Percentiles rank a stretch among this genome's conserved stretches.
Evolutionary conservation across 2,888 invertebrate genomes (phyloP).

Genomic region (Stictocephala bisonia): DNA sequence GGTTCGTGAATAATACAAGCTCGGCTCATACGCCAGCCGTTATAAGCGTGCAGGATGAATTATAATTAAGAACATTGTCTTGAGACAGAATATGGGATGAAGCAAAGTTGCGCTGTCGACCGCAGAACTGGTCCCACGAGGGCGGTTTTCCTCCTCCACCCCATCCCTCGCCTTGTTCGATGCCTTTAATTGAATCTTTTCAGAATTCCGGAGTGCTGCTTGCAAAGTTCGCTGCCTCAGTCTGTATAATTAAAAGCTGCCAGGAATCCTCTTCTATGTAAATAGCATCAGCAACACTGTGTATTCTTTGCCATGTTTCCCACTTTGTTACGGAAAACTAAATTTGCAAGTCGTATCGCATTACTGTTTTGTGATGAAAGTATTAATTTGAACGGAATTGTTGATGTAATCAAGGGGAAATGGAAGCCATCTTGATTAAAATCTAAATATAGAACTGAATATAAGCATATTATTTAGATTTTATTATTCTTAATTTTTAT

Average conservation of each 20-base stretch:
- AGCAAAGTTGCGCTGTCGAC: constrained; percentile 47
- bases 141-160: constrained; percentile 44
- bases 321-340: background rate
- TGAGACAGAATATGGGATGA: constrained; percentile 48
- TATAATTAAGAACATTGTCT: constrained; percentile 52
- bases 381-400: no score
- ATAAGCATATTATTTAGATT: no score
- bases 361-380: background rate
- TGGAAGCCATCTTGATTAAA: no score
- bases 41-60: constrained; percentile 44
- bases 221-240: constrained; percentile 38
- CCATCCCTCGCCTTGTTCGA: constrained; percentile 43
- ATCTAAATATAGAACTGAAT: no score
- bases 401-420: no score
- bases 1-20: constrained; percentile 16
- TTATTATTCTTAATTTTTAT: no score
- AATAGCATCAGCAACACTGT: constrained; percentile 5
- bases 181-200: constrained; percentile 56
- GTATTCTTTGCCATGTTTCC: background rate
- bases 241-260: constrained; percentile 39
- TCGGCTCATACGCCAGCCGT: constrained; percentile 17
- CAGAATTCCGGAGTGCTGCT: constrained; percentile 47
- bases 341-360: background rate
- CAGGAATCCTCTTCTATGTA: constrained; percentile 32
- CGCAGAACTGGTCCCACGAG: constrained; percentile 49